phyloP scores from a whole-genome alignment of 2,113 vertebrate species.

The Blennius ocellaris region DNA sequence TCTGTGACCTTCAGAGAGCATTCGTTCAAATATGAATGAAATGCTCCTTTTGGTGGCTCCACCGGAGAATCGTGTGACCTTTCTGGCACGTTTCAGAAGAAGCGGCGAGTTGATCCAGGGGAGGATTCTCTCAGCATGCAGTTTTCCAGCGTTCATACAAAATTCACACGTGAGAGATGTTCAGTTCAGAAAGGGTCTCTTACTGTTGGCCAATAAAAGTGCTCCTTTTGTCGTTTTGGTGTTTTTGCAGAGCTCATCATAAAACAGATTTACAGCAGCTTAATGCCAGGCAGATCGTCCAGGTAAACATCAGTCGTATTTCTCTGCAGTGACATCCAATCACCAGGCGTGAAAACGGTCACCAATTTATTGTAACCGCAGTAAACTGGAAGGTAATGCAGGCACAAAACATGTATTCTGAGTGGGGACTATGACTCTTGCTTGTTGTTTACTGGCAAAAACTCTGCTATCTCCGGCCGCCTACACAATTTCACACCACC shows the following conservation, averaged over 20 bases:
- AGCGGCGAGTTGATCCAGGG: constrained; percentile 55
- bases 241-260: not conserved
- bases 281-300: not conserved
- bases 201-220: not conserved
- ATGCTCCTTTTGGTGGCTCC: constrained; percentile 22
- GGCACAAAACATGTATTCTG: not conserved
- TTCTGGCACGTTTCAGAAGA: constrained; percentile 45
- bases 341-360: not conserved
- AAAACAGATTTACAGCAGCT: not conserved
- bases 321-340: constrained; percentile 12
- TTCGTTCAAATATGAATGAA: constrained; percentile 52
- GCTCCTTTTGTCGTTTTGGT: too few species aligned
- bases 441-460: constrained; percentile 10
- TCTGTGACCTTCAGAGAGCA: constrained; percentile 48
- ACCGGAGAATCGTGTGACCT: constrained; percentile 52
- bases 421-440: not conserved
- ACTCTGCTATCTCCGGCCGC: constrained; percentile 9
- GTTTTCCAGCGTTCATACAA: constrained; percentile 1
- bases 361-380: not conserved
- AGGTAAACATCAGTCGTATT: not conserved
- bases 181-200: not conserved
- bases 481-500: constrained; percentile 33
- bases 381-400: not conserved
- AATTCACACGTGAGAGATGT: constrained; percentile 35
- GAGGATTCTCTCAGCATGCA: constrained; percentile 21